Conservation (phyloP, 2,113 vertebrate genomes). For the Raja brachyura region DNA sequence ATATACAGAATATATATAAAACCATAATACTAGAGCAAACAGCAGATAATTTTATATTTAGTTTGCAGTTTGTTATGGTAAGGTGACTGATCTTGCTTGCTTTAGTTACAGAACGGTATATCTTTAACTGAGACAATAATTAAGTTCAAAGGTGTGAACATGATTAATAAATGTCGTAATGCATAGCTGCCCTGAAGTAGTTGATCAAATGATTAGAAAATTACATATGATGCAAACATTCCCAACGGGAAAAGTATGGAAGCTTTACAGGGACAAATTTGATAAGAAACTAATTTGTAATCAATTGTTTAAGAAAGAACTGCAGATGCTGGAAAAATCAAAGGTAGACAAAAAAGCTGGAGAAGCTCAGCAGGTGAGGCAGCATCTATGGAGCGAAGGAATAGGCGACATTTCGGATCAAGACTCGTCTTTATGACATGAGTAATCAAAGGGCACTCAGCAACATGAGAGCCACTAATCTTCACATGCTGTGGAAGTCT, state of each 20-base stretch:
- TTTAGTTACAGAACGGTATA: not conserved
- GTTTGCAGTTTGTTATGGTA: not conserved
- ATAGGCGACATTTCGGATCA: no score
- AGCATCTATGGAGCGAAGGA: no score
- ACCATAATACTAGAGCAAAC: not conserved
- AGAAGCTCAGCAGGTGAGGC: no score
- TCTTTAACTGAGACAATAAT: not conserved
- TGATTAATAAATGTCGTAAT: not conserved
- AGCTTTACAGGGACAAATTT: not conserved
- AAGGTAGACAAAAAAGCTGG: no score
- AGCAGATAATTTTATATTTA: not conserved
- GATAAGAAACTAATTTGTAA: not conserved
- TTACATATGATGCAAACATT: not conserved
- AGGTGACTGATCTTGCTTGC: not conserved
- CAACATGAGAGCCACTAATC: no score
- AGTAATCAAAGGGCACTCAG: not conserved
- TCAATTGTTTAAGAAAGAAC: not conserved
- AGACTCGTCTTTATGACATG: not conserved
- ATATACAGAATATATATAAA: not conserved
- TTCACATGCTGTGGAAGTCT: no score
- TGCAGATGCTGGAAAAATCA: no score
- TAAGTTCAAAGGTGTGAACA: not conserved
- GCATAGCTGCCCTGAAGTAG: not conserved
- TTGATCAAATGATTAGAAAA: slow-evolving; percentile 2
- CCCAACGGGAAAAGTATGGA: not conserved